phyloP scores from a whole-genome alignment of 2,888 invertebrate genomes.

The Atrina japonica region DNA sequence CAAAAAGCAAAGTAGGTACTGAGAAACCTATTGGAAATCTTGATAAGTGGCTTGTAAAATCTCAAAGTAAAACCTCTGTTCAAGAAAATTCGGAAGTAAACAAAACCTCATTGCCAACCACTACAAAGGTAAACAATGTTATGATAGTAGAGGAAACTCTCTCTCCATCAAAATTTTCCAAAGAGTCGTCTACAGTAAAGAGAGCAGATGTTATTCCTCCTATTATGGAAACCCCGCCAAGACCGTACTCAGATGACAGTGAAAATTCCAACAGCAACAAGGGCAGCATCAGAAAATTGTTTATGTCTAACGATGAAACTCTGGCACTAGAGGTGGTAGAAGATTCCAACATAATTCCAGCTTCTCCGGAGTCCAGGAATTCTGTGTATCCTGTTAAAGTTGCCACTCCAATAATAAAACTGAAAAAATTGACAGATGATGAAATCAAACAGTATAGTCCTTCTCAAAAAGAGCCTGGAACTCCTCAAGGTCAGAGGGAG shows the following conservation, averaged over 20 bases:
- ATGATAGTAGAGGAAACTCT: conserved; percentile 72
- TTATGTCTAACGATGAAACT: conserved; percentile 41
- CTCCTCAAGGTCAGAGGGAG: conserved; percentile 12
- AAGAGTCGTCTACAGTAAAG: neutral
- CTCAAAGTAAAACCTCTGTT: conserved; percentile 42
- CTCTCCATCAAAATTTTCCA: conserved; percentile 53
- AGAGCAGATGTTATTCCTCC: conserved; percentile 35
- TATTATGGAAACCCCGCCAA: conserved; percentile 67
- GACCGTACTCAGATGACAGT: conserved; percentile 44
- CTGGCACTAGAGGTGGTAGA: conserved; percentile 38
- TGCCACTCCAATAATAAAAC: conserved; percentile 63
- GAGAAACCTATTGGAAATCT: conserved; percentile 48
- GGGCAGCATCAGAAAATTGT: conserved; percentile 62
- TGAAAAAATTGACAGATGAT: conserved; percentile 55
- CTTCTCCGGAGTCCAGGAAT: conserved; percentile 48
- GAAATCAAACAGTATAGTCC: conserved; percentile 61
- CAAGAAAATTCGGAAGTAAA: conserved; percentile 17
- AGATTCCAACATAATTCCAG: conserved; percentile 60
- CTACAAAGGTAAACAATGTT: conserved; percentile 36
- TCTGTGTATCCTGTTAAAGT: conserved; percentile 29
- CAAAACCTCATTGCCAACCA: neutral
- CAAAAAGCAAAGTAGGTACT: neutral
- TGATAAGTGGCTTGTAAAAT: conserved; percentile 63
- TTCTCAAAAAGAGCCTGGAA: conserved; percentile 26
- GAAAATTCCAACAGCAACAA: conserved; percentile 35